phyloP scores from a whole-genome alignment of 2,888 invertebrate species.

The Ditula angustiorana region DNA sequence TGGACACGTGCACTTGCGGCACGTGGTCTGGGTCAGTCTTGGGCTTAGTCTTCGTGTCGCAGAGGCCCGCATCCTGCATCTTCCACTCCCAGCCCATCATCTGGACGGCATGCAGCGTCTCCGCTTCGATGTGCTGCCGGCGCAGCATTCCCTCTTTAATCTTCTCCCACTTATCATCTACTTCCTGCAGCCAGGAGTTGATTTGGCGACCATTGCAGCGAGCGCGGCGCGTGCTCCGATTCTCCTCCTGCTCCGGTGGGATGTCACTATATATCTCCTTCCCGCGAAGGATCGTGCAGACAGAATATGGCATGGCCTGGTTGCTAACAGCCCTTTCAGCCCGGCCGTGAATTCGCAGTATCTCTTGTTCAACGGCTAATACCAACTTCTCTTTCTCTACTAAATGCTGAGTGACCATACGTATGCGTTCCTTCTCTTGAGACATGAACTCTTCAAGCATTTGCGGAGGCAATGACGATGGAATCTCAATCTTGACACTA shows the following conservation, averaged over 20 bases:
- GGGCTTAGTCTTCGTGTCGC: slow-evolving; percentile 91
- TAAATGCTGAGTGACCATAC: slow-evolving; percentile 85
- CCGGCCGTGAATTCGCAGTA: slow-evolving; percentile 93
- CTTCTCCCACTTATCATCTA: slow-evolving; percentile 97
- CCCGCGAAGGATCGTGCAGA: slow-evolving; percentile 93
- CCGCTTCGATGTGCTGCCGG: slow-evolving; percentile 95
- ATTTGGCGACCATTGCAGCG: slow-evolving; percentile 94
- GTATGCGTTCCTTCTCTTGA: slow-evolving; percentile 90
- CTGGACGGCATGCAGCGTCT: slow-evolving; percentile 94
- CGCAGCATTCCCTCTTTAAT: slow-evolving; percentile 95
- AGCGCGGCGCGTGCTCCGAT: slow-evolving; percentile 90
- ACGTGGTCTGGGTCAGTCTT: slow-evolving; percentile 91
- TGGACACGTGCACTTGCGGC: slow-evolving; percentile 94
- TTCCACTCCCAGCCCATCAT: slow-evolving; percentile 97
- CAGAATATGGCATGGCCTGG: slow-evolving; percentile 93
- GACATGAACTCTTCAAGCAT: slow-evolving; percentile 91
- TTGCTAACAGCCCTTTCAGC: slow-evolving; percentile 94
- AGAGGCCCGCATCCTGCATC: slow-evolving; percentile 91
- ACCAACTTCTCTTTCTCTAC: slow-evolving; percentile 95
- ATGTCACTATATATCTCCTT: slow-evolving; percentile 95
- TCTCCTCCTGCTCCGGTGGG: slow-evolving; percentile 93
- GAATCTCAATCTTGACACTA: slow-evolving; percentile 85
- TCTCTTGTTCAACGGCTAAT: slow-evolving; percentile 95
- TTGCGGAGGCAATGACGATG: slow-evolving; percentile 84
- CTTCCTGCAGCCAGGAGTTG: slow-evolving; percentile 95